Conservation (phyloP, 2,113 vertebrate species). For the Paedocypris sp. region DNA sequence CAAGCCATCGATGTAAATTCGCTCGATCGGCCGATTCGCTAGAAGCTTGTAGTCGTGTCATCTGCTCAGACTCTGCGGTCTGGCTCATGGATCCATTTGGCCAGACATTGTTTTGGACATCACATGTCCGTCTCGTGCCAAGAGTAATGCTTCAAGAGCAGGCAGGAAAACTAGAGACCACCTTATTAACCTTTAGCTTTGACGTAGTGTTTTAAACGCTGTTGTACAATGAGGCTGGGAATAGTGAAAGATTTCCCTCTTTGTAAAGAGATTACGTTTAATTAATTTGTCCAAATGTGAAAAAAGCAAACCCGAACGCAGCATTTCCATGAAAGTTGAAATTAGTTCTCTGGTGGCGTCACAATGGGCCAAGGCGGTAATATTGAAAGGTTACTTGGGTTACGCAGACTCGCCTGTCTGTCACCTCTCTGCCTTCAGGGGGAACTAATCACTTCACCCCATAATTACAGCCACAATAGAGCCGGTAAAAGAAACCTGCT, state of each 20-base stretch:
- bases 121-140: conserved; percentile 48
- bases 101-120: conserved; percentile 43
- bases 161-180: conserved; percentile 45
- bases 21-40: too few species aligned
- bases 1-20: too few species aligned
- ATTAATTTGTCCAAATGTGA: not conserved
- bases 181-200: conserved; percentile 52
- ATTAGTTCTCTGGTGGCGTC: conserved; percentile 53
- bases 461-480: conserved; percentile 70
- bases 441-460: conserved; percentile 69
- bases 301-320: conserved; percentile 29
- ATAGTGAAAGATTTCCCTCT: conserved; percentile 22
- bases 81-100: conserved; percentile 59
- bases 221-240: not conserved
- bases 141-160: conserved; percentile 44
- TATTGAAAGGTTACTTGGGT: conserved; percentile 69
- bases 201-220: conserved; percentile 40
- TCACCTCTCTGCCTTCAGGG: conserved; percentile 65
- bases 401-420: conserved; percentile 64
- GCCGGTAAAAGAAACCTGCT: conserved; percentile 65
- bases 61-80: conserved; percentile 63
- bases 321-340: conserved; percentile 43
- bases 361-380: conserved; percentile 62
- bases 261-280: not conserved
- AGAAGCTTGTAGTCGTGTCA: conserved; percentile 64